Conservation (phyloP, 1,140 invertebrate genomes). For the Drosophila quadrilineata region DNA sequence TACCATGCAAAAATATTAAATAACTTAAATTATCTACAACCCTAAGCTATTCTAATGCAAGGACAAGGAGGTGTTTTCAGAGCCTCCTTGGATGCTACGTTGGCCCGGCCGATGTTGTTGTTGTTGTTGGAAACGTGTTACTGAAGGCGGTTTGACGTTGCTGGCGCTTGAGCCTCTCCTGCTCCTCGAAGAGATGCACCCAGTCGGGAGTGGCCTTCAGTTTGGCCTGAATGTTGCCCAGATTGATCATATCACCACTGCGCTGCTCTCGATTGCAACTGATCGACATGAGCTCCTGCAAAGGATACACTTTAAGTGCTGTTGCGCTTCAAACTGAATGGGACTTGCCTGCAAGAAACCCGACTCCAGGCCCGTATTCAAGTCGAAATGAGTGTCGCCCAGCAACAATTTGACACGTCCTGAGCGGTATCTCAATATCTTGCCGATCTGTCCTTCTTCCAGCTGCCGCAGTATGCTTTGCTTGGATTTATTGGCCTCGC, state of each 20-base stretch:
- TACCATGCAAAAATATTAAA: too few relatives aligned
- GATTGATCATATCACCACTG: conserved; percentile 80
- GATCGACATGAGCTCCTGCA: conserved; percentile 78
- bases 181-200: conserved; percentile 75
- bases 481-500: conserved; percentile 16
- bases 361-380: conserved; percentile 81
- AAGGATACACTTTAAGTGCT: background rate
- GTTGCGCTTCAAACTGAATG: background rate
- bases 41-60: too few relatives aligned
- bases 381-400: conserved; percentile 83
- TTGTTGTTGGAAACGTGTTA: background rate
- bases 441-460: conserved; percentile 84
- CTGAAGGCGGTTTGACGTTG: background rate
- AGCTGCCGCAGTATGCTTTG: conserved; percentile 64
- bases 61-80: background rate
- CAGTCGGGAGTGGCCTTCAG: conserved; percentile 80
- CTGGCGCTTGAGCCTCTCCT: conserved; percentile 26
- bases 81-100: conserved; percentile 42
- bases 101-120: background rate
- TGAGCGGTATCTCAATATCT: conserved; percentile 83
- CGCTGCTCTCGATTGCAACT: conserved; percentile 68
- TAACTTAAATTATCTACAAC: too few relatives aligned
- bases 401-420: conserved; percentile 83
- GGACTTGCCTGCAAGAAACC: conserved; percentile 73
- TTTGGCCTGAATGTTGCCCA: conserved; percentile 79